Conservation (phyloP, 2,888 invertebrate species). For the Lypha dubia region DNA sequence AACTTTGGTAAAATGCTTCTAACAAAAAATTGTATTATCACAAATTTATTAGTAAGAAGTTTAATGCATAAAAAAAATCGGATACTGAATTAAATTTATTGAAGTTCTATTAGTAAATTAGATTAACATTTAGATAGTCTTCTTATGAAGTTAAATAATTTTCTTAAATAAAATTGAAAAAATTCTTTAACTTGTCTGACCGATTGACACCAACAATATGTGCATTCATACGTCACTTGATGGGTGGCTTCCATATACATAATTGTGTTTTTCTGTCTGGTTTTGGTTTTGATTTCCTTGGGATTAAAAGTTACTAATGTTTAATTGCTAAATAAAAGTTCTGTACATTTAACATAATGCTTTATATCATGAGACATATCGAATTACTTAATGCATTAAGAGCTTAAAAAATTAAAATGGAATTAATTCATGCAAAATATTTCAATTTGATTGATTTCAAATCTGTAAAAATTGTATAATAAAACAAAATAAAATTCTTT, state of each 20-base stretch:
- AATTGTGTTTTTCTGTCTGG: conserved; percentile 36
- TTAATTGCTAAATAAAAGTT: conserved; percentile 14
- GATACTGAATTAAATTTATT: too few species aligned
- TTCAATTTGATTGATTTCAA: not conserved
- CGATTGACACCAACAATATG: conserved; percentile 42
- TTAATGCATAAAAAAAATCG: too few species aligned
- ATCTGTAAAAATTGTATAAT: too few species aligned
- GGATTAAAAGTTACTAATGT: conserved; percentile 24
- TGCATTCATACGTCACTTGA: conserved; percentile 66
- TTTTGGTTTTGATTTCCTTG: conserved; percentile 25
- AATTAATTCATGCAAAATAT: conserved; percentile 1
- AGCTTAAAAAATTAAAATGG: not conserved
- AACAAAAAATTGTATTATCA: too few species aligned
- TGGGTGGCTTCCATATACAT: conserved; percentile 67
- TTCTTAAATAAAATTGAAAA: not conserved
- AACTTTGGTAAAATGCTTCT: too few species aligned
- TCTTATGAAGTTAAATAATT: not conserved
- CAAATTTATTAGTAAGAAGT: too few species aligned
- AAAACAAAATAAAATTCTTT: not conserved
- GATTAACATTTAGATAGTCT: not conserved
- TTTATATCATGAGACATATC: conserved; percentile 61
- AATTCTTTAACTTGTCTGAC: not conserved
- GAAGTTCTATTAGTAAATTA: too few species aligned
- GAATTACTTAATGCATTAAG: conserved; percentile 30
- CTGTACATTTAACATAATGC: conserved; percentile 18